Evolutionary conservation across 2,113 vertebrate species (phyloP), one percentile per base, ranked within the genome.

Genomic region (Aphelocoma coerulescens): DNA sequence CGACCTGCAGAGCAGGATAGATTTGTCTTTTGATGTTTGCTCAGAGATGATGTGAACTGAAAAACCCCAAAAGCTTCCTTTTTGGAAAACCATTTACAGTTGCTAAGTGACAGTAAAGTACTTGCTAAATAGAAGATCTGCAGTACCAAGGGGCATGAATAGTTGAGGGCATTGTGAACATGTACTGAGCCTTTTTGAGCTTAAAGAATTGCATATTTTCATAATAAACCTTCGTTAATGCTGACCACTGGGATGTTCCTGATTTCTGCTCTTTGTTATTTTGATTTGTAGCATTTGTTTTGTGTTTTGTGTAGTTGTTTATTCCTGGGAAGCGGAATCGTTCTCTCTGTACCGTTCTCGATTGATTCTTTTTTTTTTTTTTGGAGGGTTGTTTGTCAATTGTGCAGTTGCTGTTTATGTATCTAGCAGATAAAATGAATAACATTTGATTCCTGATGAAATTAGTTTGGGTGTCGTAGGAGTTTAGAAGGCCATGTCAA

Each of bases 71-170:
- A 96, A 95, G 66, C 90, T 93, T 85, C 74, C 62, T 86, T 96
- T 91, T 80, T 89, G 84, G 82, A 93, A 87, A 95, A 85, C 39
- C 73, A 74, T 91, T 88, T 81, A 66, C 67, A 96, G 90, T 93
- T 95, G 95, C 94, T 94, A 97, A 95, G 95, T 97, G 96, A 95
- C 63, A 46, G 85, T 63, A 84, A 91, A 89, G 87, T 51, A 78
- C 89, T 92, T 85, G 21, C 79, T 94, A 93, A 96, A 87, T 43
- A 92, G 78, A 43, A 85, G 62, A 82, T 90, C 82, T 88, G 62
- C 67, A n/a, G 71, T 84, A 93, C 41, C 65, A 73, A 86, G 81
- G 83, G 93, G 78, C 79, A 91, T 41, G 89, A 85, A 82, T 87
- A 90, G 94, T 95, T 94, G 81, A 90, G 85, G 75, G 37, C 26